phyloP scores from a whole-genome alignment of 1,140 invertebrate species.

The Bombus cullumanus region DNA sequence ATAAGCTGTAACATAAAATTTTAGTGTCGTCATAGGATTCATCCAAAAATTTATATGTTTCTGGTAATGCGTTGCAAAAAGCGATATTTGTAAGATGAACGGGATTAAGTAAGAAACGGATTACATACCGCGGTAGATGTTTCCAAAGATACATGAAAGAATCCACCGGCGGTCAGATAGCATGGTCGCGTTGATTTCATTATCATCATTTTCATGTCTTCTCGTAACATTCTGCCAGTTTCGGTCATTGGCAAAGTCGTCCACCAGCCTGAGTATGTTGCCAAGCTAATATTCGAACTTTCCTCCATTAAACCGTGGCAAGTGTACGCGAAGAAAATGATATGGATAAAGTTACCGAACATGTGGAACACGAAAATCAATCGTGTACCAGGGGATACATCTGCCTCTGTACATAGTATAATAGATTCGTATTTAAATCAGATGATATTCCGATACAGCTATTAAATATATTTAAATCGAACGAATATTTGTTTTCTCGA shows the following conservation, averaged over 20 bases:
- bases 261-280: slow-evolving; percentile 49
- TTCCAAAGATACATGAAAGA: slow-evolving; percentile 62
- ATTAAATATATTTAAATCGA: too few species aligned
- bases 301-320: slow-evolving; percentile 52
- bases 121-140: slow-evolving; percentile 46
- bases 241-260: neutral
- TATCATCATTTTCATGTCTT: slow-evolving; percentile 40
- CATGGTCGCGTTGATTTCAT: slow-evolving; percentile 30
- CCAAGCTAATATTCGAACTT: slow-evolving; percentile 31
- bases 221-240: slow-evolving; percentile 12
- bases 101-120: neutral
- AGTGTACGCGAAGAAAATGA: slow-evolving; percentile 47
- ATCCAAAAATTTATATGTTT: neutral
- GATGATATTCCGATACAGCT: too few species aligned
- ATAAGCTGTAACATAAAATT: slow-evolving; percentile 21
- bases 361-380: slow-evolving; percentile 40
- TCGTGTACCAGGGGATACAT: neutral
- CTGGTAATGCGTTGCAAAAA: too few species aligned
- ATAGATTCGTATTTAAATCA: too few species aligned
- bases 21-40: neutral
- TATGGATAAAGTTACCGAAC: slow-evolving; percentile 24
- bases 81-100: neutral
- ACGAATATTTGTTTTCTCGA: too few species aligned
- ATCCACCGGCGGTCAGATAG: slow-evolving; percentile 55
- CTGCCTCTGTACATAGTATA: neutral